These are phyloP conservation scores for Pelosia muscerda DNA, from an alignment of 2,888 invertebrate species.

Conservation along the genomic window DNA sequence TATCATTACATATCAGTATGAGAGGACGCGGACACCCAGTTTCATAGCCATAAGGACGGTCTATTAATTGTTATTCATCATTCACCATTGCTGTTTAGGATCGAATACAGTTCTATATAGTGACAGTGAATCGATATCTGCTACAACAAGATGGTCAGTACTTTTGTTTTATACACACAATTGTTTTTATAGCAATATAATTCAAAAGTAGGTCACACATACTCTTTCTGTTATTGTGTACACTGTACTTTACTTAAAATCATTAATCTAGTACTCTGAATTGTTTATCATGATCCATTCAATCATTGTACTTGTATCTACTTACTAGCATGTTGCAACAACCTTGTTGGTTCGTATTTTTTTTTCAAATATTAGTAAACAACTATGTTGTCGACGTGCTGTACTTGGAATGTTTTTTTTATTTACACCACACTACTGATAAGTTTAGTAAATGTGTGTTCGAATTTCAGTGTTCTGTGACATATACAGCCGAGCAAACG, in stretches of 20 bases:
- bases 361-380: conserved; percentile 1
- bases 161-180: background rate
- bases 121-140: conserved; percentile 52
- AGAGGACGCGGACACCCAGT: conserved; percentile 55
- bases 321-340: background rate
- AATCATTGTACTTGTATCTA: background rate
- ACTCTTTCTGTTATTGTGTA: background rate
- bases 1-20: conserved; percentile 56
- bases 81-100: conserved; percentile 42
- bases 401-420: background rate
- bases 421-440: background rate
- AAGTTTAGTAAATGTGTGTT: background rate
- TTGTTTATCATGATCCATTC: background rate
- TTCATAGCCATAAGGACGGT: conserved; percentile 36
- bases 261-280: background rate
- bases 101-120: conserved; percentile 38
- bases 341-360: background rate
- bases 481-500: background rate
- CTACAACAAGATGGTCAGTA: conserved; percentile 50
- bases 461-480: background rate
- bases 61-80: conserved; percentile 42
- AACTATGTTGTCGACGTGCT: background rate
- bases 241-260: background rate
- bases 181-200: background rate
- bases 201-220: background rate